A percentile compares a stretch with the other conserved stretches of the same genome.
These are phyloP conservation scores for Origma solitaria DNA, from an alignment of 2,113 vertebrate species.

Conservation along the genomic window DNA sequence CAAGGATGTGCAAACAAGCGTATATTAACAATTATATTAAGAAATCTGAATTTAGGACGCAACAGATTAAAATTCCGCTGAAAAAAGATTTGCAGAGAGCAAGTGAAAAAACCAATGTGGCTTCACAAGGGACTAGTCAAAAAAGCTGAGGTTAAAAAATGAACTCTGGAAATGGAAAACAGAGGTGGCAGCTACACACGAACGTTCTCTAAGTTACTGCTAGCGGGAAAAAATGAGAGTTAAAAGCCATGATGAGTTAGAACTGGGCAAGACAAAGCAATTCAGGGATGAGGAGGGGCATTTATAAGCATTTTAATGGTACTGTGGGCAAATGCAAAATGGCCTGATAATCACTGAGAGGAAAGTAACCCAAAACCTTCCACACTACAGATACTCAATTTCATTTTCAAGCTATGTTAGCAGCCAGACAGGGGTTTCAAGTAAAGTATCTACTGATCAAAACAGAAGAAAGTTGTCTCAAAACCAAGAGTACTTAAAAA, in stretches of 20 bases:
- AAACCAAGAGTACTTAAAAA: neutral
- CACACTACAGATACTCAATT: neutral
- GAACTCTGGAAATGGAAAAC: conserved; percentile 34
- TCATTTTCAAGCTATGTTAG: neutral
- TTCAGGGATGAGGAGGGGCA: neutral
- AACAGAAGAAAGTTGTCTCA: neutral
- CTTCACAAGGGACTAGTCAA: conserved; percentile 1
- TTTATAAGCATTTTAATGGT: neutral
- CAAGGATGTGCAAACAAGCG: neutral
- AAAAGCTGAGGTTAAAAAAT: conserved; percentile 26
- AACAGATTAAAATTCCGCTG: conserved; percentile 29
- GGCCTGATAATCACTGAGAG: neutral
- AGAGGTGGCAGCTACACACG: neutral
- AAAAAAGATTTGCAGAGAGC: neutral
- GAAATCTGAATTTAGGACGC: conserved; percentile 2
- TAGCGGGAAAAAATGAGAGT: neutral
- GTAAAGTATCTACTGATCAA: neutral
- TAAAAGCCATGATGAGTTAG: conserved; percentile 4
- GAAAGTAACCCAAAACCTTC: neutral
- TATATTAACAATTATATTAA: neutral
- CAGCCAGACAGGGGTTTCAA: neutral
- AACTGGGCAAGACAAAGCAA: neutral
- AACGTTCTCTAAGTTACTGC: neutral
- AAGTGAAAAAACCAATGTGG: neutral
- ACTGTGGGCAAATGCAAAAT: neutral